Conservation (phyloP, 2,113 vertebrate species). For the Trogon melanurus region DNA sequence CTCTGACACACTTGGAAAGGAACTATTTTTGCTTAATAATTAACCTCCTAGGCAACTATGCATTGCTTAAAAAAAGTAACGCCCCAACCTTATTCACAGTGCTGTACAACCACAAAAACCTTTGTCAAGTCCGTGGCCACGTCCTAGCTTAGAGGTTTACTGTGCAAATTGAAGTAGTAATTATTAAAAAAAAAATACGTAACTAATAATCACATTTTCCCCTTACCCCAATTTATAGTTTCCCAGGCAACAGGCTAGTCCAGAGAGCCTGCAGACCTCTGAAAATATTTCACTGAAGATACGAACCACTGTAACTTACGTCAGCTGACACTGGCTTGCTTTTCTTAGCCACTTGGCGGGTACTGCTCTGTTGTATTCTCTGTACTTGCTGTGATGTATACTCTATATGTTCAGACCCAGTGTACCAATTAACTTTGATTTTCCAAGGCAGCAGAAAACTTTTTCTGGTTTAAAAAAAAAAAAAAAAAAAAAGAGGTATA, state of each 20-base stretch:
- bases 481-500: not conserved
- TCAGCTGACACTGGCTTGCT: not conserved
- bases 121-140: not conserved
- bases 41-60: not conserved
- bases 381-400: not conserved
- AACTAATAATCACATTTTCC: not conserved
- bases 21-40: not conserved
- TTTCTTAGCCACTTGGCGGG: not conserved
- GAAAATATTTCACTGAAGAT: not conserved
- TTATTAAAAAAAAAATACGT: not conserved
- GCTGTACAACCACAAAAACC: not conserved
- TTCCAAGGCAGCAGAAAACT: not conserved
- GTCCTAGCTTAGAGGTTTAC: not conserved
- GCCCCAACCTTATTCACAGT: not conserved
- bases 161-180: not conserved
- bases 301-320: not conserved
- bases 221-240: slow-evolving; percentile 26
- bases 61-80: not conserved
- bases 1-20: not conserved
- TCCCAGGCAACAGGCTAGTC: slow-evolving; percentile 43
- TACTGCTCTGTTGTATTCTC: not conserved
- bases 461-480: not conserved
- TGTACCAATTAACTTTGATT: not conserved
- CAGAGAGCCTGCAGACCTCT: slow-evolving; percentile 5
- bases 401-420: not conserved